Base-by-base conservation (phyloP, 2,113 vertebrate genomes). In the Phrynocephalus versicolor region DNA sequence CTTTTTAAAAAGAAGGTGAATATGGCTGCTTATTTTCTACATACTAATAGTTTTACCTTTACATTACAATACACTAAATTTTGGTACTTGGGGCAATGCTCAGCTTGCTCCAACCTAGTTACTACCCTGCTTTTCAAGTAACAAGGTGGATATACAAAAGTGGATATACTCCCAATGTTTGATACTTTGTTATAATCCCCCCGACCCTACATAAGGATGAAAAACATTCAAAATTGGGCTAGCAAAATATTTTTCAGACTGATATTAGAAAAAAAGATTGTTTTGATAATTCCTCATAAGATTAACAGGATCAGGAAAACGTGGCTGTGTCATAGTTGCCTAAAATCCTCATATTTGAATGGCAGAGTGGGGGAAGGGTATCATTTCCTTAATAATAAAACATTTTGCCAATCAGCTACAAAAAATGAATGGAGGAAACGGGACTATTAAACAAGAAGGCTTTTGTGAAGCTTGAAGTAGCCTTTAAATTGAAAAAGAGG, bases 401-500 rank as follows among this genome's bases (percentile, higher is more conserved):
- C 39, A 73, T 79, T 70, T 72, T 83, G 41, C 9, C 51, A 15
- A 51, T 65, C 57, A 51, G 33, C 58, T 62, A 74, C 27, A 73
- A 51, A 64, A 74, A 74, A 25, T 10, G 33, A 80, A 33, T 37
- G n/a, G 64, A 58, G 2, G 14, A n/a, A 75, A 45, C 1, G 75
- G 80, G 37, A 85, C 85, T 90, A 78, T 39, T 85, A 82, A 88
- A 51, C 35, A 71, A 76, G 55, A 88, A 87, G 37, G 80, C 72
- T 70, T 69, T 72, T 64, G 25, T 72, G 0, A 0, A n/a, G 75
- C 86, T 89, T n/a, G 45, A 76, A 19, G 13, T 64, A 91, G 72
- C 70, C 10, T 91, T 86, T 90, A 85, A 86, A 79, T 88, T 85
- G 72, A 82, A 85, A 69, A 86, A 62, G 58, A 89, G 60, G 91